Evolutionary conservation across 2,888 invertebrate genomes (phyloP), one percentile per base, ranked within the genome.

Genomic region (Drosophila paramelanica): DNA sequence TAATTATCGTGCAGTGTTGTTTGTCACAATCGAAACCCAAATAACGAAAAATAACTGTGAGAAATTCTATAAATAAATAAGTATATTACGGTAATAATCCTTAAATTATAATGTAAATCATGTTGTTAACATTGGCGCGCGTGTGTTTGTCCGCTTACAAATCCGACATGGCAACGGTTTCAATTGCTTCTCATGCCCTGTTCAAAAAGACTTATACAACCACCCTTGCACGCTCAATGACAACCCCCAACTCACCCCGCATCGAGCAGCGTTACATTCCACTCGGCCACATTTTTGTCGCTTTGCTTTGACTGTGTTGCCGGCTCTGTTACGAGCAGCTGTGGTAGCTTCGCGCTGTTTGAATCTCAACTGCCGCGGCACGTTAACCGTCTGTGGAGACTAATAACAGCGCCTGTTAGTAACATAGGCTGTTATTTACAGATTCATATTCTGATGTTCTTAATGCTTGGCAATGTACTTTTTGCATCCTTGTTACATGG

Each of bases 241-340:
- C 59, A 59, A 38, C 51, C 64, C 72, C 3, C 25, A 46, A 39
- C 5, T 1, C 47, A 6, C 3, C 17, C 20, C 43, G 8, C 36
- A 2, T 13, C 11, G 1, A 4, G 2, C 20, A 17, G 11, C 20
- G 47, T 5, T 59, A 61, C 41, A 60, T 47, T 79, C 76, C 79
- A 76, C 79, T 66, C 42, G 43, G 50, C 79, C 11, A 59, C 65
- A 47, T 53, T 46, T 62, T 57, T 76, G 79, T 79, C 70, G 76
- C 76, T 76, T 70, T 59, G 45, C 52, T 17, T 38, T 17, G 13
- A 31, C 20, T 25, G 38, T 52, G 27, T 27, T 27, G 27, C 27
- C 31, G 31, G 31, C 0, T 10, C 31, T 31, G n/a, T n/a, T 50
- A 36, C 36, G 49, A 49, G 57, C 67, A 41, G 38, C 38, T 11